Evolutionary conservation across 2,888 invertebrate species (phyloP).

Genomic region (Drosophila nr. perissopoda): DNA sequence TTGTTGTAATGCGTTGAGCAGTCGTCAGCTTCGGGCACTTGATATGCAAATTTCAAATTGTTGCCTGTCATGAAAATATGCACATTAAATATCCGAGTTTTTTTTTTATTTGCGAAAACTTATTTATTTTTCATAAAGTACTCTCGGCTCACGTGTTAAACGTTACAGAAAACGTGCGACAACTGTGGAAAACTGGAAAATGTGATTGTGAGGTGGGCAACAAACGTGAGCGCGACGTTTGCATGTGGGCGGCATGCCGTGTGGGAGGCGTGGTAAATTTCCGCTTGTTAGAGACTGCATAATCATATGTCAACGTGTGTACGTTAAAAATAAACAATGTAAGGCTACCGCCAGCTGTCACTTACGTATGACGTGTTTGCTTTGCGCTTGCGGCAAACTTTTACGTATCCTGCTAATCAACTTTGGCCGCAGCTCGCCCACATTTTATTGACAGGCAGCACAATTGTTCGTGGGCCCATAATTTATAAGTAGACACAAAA

Average conservation of each 20-base stretch:
- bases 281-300: conserved; percentile 37
- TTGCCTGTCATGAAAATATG: conserved; percentile 72
- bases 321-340: conserved; percentile 45
- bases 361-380: conserved; percentile 24
- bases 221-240: conserved; percentile 19
- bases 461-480: conserved; percentile 38
- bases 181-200: conserved; percentile 47
- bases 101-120: conserved; percentile 44
- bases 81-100: conserved; percentile 68
- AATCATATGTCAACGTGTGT: conserved; percentile 54
- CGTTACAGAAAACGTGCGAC: conserved; percentile 52
- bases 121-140: conserved; percentile 20
- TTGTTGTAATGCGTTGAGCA: conserved; percentile 13
- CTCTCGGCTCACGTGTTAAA: conserved; percentile 61
- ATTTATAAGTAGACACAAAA: conserved; percentile 14
- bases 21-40: conserved; percentile 48
- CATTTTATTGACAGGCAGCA: conserved; percentile 31
- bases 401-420: conserved; percentile 45
- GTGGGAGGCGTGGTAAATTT: conserved; percentile 16
- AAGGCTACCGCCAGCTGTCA: conserved; percentile 33
- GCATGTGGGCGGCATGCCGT: conserved; percentile 25
- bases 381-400: conserved; percentile 13
- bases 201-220: conserved; percentile 22
- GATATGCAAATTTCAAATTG: conserved; percentile 76
- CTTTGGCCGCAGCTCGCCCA: conserved; percentile 8